phyloP scores from a whole-genome alignment of 2,888 invertebrate genomes.

The Aphodius granarius region DNA sequence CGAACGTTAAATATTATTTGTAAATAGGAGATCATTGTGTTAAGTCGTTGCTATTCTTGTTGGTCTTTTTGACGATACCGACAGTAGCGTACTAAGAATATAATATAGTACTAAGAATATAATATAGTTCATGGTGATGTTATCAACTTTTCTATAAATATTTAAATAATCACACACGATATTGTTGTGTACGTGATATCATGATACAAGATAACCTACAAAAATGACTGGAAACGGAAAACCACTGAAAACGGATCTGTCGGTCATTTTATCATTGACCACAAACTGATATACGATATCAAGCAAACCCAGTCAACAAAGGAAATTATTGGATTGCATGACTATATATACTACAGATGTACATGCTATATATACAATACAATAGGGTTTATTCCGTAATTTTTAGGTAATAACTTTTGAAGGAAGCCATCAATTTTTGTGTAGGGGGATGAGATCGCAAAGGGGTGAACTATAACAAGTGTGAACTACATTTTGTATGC shows the following conservation, averaged over 20 bases:
- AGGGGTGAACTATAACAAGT: neutral
- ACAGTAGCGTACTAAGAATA: neutral
- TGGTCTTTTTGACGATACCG: neutral
- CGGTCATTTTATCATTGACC: slow-evolving; percentile 28
- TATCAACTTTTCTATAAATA: neutral
- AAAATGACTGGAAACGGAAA: slow-evolving; percentile 44
- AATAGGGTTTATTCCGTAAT: neutral
- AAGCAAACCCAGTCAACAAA: neutral
- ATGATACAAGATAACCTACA: slow-evolving; percentile 26
- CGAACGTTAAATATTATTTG: neutral
- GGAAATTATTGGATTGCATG: neutral
- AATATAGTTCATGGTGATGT: too few species aligned
- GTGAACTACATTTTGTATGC: slow-evolving; percentile 21
- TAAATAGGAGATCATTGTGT: neutral
- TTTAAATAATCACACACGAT: neutral
- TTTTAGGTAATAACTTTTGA: neutral
- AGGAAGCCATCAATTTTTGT: neutral
- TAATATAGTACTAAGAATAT: neutral
- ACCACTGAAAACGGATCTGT: slow-evolving; percentile 47
- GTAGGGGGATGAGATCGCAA: neutral
- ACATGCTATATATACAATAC: too few species aligned
- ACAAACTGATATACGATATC: slow-evolving; percentile 32
- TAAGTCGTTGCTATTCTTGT: neutral
- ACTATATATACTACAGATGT: neutral
- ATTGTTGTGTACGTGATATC: slow-evolving; percentile 18